Base-by-base conservation (phyloP, 2,888 invertebrate genomes). In the Oeneis ivallda region DNA sequence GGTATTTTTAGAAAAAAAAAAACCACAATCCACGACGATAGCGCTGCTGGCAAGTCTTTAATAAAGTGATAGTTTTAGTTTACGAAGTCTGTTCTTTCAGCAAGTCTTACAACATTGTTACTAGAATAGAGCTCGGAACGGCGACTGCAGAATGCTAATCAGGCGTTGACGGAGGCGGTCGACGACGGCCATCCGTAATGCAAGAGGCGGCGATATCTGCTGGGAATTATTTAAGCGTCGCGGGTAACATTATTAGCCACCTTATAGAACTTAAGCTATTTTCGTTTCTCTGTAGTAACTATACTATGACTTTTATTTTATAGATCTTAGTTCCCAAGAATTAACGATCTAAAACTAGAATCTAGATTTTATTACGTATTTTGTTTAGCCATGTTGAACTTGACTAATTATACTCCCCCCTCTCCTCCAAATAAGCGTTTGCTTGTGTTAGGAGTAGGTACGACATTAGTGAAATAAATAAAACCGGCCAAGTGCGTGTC, bases 111-210 rank as follows among this genome's bases (percentile, higher is more conserved):
- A 32, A 58, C 47, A 34, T 58, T 47, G 58, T 58, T 58, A 47
- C 47, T 45, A 34, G 58, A 58, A 34, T 47, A 58, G 58, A 58
- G 32, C 34, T 58, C 32, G 32, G n/a, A 45, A 45, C 11, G 17
- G 15, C 58, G 32, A 47, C 45, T 34, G 15, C 47, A 58, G 58
- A 58, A 58, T 58, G 58, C 58, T 58, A 58, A 58, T 45, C 58
- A 47, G 58, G 13, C 13, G 56, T 41, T 9, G 45, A 32, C 26
- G 13, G 37, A 15, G 58, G 10, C 19, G 34, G 58, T 17, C 41
- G 11, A 34, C 32, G 19, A 15, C 45, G n/a, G 45, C 34, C 45
- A 58, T 58, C 32, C 11, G 57, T 58, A 58, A 58, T 58, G n/a
- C 57, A 1, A 47, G 47, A 45, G 8, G 45, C 58, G 58, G 34